These are phyloP conservation scores for Cyclina sinensis DNA, from an alignment of 1,140 invertebrate species.

Conservation along the genomic window DNA sequence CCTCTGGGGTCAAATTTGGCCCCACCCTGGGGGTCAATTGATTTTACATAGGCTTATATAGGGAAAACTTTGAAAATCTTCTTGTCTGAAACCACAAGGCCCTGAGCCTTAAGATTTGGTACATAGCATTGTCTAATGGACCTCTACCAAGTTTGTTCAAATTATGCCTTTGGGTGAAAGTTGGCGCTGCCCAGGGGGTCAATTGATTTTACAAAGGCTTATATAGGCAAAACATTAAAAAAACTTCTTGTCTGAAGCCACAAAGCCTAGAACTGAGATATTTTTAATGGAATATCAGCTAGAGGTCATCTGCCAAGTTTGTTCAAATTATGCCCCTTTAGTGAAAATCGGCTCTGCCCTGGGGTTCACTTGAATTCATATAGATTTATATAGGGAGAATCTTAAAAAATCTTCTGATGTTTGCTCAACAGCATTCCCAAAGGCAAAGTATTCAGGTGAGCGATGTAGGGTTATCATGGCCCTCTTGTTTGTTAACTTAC, in stretches of 20 bases:
- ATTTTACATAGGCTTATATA: too few relatives aligned
- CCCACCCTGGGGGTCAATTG: too few relatives aligned
- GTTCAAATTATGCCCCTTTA: not conserved
- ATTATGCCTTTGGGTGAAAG: not conserved
- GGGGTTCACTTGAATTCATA: not conserved
- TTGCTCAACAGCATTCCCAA: too few relatives aligned
- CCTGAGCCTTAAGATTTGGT: not conserved
- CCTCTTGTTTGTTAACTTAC: too few relatives aligned
- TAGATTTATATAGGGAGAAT: not conserved
- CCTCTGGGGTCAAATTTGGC: too few relatives aligned
- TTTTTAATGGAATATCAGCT: not conserved
- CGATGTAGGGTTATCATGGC: too few relatives aligned
- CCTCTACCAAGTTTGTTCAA: not conserved
- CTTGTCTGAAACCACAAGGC: too few relatives aligned
- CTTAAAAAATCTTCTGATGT: too few relatives aligned
- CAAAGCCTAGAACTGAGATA: not conserved
- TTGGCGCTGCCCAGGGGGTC: not conserved
- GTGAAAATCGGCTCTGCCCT: not conserved
- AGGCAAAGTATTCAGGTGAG: too few relatives aligned
- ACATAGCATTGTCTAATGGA: not conserved
- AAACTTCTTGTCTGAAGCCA: not conserved
- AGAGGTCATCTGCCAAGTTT: not conserved
- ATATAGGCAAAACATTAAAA: slow-evolving; percentile 17
- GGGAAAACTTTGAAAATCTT: too few relatives aligned
- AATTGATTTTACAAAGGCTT: not conserved